These are phyloP conservation scores for Eupithecia insigniata DNA, from an alignment of 2,888 invertebrate species.

Conservation along the genomic window DNA sequence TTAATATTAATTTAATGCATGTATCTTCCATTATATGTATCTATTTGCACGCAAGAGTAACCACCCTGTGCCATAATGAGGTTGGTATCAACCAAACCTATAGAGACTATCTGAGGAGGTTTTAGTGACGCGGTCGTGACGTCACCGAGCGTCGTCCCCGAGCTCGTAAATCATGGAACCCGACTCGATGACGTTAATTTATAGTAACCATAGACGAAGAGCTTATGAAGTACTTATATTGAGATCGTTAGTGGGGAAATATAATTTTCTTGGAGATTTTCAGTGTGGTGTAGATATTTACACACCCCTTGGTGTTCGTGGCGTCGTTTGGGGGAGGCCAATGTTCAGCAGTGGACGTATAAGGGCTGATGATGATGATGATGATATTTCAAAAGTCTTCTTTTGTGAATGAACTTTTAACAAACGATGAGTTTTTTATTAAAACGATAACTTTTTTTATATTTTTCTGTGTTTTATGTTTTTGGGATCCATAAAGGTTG, in stretches of 20 bases:
- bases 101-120: constrained; percentile 13
- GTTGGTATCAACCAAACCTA: background rate
- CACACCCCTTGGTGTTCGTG: too few relatives aligned
- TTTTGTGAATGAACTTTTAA: too few relatives aligned
- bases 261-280: constrained; percentile 2
- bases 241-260: constrained; percentile 17
- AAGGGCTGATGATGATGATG: too few relatives aligned
- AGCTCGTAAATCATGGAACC: constrained; percentile 49
- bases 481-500: too few relatives aligned
- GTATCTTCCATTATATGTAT: too few relatives aligned
- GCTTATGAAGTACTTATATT: constrained; percentile 23
- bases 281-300: background rate
- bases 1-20: too few relatives aligned
- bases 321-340: too few relatives aligned
- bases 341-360: too few relatives aligned
- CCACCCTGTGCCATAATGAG: background rate
- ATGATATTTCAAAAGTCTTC: too few relatives aligned
- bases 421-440: too few relatives aligned
- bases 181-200: constrained; percentile 46
- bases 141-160: constrained; percentile 16
- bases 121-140: constrained; percentile 30
- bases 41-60: background rate
- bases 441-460: too few relatives aligned
- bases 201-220: constrained; percentile 33
- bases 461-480: too few relatives aligned